A percentile compares a stretch with the other conserved stretches of the same genome.
phyloP scores from a whole-genome alignment of 2,888 invertebrate genomes.

The Arctia plantaginis region DNA sequence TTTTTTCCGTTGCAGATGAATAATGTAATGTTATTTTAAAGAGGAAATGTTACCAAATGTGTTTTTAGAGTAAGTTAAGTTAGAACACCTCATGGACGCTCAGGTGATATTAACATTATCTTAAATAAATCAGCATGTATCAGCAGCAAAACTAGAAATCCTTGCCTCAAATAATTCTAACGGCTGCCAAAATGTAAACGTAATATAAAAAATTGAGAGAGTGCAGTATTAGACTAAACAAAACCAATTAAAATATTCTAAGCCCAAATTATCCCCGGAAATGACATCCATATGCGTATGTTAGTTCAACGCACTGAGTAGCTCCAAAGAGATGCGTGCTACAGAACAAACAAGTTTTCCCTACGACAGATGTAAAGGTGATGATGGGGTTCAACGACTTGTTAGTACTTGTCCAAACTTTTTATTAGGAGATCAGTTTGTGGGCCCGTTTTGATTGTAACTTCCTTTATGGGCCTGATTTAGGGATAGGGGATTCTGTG shows the following conservation, averaged over 20 bases:
- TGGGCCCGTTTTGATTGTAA: conserved; percentile 44
- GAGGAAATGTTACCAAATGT: too few species aligned
- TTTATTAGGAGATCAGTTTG: conserved; percentile 44
- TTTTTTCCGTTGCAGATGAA: too few species aligned
- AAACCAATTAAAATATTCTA: conserved; percentile 9
- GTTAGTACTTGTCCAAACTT: conserved; percentile 48
- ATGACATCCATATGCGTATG: conserved; percentile 37
- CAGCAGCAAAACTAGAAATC: neutral
- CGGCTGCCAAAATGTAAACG: neutral
- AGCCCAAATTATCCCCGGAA: conserved; percentile 43
- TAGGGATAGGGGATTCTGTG: conserved; percentile 23
- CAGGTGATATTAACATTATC: neutral
- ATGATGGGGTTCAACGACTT: conserved; percentile 45
- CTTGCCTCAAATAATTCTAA: neutral
- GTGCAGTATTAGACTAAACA: neutral
- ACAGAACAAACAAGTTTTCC: conserved; percentile 56
- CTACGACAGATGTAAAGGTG: conserved; percentile 52
- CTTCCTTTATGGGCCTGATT: conserved; percentile 37
- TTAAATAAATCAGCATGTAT: neutral
- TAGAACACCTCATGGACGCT: neutral
- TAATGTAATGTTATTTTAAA: too few species aligned
- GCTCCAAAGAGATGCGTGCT: conserved; percentile 56
- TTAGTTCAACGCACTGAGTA: conserved; percentile 58
- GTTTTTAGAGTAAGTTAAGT: neutral
- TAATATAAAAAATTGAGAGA: neutral